Conservation (phyloP, 2,888 invertebrate genomes). For the Parthenolecanium corni region DNA sequence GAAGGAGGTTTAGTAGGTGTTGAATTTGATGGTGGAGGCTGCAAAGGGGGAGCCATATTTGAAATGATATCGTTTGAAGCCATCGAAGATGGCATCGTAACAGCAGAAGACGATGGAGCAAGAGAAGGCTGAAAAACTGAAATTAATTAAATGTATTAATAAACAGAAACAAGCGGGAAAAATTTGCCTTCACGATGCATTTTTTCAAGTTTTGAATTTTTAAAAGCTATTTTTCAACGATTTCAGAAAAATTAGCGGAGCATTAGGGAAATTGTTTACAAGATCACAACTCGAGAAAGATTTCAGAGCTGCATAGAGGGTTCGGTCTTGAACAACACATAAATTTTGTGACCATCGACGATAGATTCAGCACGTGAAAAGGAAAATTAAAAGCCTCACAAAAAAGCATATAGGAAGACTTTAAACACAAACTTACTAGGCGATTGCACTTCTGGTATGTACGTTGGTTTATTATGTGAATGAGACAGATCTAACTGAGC, state of each 20-base stretch:
- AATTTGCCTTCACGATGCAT: no score
- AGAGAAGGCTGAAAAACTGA: conserved; percentile 10
- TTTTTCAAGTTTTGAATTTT: not conserved
- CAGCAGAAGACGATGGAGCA: not conserved
- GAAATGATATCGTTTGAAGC: conserved; percentile 1
- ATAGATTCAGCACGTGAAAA: no score
- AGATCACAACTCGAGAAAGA: no score
- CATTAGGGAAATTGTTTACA: no score
- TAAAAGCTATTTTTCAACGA: not conserved
- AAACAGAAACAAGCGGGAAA: no score
- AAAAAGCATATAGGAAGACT: no score
- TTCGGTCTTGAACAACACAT: no score
- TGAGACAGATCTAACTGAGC: conserved; percentile 49
- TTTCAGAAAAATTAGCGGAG: no score
- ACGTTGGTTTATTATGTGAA: conserved; percentile 32
- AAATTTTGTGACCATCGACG: no score
- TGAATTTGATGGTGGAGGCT: conserved; percentile 17
- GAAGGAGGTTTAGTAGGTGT: conserved; percentile 14
- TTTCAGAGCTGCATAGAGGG: no score
- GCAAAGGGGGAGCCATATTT: conserved; percentile 15
- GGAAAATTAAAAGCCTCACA: no score
- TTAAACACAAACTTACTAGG: conserved; percentile 32
- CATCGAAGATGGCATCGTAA: not conserved
- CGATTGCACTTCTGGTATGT: conserved; percentile 33
- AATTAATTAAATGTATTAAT: not conserved